Evolutionary conservation across 2,888 invertebrate species (phyloP).

Genomic region (Danaus chrysippus): DNA sequence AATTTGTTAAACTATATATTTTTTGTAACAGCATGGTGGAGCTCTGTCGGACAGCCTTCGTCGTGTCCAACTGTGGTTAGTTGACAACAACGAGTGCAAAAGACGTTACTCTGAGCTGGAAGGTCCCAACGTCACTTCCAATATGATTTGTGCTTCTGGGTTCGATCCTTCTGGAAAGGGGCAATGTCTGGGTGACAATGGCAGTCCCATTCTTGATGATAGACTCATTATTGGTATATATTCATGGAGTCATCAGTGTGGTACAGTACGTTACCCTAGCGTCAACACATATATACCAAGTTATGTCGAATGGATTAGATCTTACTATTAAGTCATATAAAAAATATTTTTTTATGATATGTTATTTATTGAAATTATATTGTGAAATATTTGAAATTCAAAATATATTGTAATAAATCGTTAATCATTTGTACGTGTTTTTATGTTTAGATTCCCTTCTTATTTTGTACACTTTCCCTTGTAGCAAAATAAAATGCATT

Average conservation of each 20-base stretch:
- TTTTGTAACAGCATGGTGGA: slow-evolving; percentile 42
- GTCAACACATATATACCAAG: neutral
- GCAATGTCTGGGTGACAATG: neutral
- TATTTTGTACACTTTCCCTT: too few species aligned
- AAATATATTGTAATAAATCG: too few species aligned
- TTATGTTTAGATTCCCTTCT: too few species aligned
- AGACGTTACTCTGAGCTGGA: slow-evolving; percentile 36
- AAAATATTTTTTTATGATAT: neutral
- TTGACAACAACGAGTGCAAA: slow-evolving; percentile 43
- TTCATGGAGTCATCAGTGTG: slow-evolving; percentile 27
- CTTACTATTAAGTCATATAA: neutral
- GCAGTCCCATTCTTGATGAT: neutral
- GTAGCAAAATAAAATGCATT: too few species aligned
- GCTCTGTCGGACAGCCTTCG: slow-evolving; percentile 22
- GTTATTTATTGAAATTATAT: too few species aligned
- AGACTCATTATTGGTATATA: slow-evolving; percentile 34
- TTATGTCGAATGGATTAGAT: neutral
- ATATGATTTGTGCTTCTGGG: slow-evolving; percentile 32
- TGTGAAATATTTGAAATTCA: too few species aligned
- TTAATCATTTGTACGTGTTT: too few species aligned
- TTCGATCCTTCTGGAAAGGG: neutral
- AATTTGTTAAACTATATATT: neutral
- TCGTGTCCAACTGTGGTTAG: slow-evolving; percentile 37
- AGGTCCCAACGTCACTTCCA: slow-evolving; percentile 39
- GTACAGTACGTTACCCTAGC: neutral